Percentiles rank a stretch among this genome's conserved stretches.
These are phyloP conservation scores for Lutjanus argentimaculatus DNA, from an alignment of 2,797 vertebrate species.

Conservation along the genomic window DNA sequence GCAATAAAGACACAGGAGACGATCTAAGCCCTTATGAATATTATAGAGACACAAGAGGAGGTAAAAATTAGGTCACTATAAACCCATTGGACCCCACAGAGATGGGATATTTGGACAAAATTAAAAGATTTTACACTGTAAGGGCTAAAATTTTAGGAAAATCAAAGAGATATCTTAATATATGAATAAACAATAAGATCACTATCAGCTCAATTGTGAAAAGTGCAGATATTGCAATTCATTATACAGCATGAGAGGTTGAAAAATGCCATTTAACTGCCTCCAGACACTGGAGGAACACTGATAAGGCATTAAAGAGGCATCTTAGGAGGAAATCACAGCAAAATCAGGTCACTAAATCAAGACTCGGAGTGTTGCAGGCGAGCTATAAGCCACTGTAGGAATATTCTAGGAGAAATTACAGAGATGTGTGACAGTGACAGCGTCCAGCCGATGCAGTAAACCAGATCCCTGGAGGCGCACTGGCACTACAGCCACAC, in stretches of 20 bases:
- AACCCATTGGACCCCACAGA: slow-evolving; percentile 6
- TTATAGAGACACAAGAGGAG: slow-evolving; percentile 12
- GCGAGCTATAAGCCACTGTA: neutral
- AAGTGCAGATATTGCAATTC: neutral
- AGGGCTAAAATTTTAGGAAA: neutral
- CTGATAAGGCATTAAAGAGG: neutral
- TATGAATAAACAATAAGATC: neutral
- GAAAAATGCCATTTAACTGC: slow-evolving; percentile 6
- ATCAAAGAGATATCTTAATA: neutral
- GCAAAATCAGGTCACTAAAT: slow-evolving; percentile 41
- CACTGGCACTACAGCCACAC: slow-evolving; percentile 73
- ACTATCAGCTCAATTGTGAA: neutral
- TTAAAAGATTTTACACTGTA: neutral
- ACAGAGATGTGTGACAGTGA: slow-evolving; percentile 53
- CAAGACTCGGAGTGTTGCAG: neutral
- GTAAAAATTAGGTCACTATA: slow-evolving; percentile 43
- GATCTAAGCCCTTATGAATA: slow-evolving; percentile 17
- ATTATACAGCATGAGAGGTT: neutral
- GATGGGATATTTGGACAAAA: neutral
- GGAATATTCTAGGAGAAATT: slow-evolving; percentile 26
- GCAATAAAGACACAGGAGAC: slow-evolving; percentile 42
- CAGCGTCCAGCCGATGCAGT: slow-evolving; percentile 70
- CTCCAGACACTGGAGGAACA: neutral
- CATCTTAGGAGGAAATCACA: neutral
- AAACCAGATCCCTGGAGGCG: slow-evolving; percentile 71